These are phyloP conservation scores for Drosophila yakuba DNA, from an alignment of 1,140 invertebrate species.

Conservation along the genomic window DNA sequence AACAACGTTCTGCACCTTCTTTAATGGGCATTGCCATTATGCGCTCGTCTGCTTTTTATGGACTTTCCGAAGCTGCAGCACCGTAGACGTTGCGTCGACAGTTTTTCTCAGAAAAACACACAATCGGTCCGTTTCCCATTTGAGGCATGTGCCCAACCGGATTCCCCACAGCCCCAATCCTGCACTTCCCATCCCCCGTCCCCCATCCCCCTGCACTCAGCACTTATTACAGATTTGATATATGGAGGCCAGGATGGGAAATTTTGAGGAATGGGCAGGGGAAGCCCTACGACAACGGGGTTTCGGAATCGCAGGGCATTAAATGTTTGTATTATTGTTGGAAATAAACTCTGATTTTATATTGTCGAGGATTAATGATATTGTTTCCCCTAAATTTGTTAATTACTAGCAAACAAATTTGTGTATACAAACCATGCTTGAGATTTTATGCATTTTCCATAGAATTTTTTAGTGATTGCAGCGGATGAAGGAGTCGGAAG, in stretches of 20 bases:
- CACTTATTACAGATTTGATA: conserved; percentile 78
- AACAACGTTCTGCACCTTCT: conserved; percentile 67
- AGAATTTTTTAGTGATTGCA: conserved; percentile 75
- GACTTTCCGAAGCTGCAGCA: conserved; percentile 34
- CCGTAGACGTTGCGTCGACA: conserved; percentile 80
- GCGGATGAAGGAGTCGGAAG: conserved; percentile 17
- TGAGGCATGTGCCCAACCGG: conserved; percentile 54
- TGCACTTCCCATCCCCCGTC: background rate
- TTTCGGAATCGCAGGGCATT: conserved; percentile 42
- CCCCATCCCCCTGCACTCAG: conserved; percentile 35
- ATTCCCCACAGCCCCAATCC: conserved; percentile 18
- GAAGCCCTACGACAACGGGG: conserved; percentile 50
- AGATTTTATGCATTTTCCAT: conserved; percentile 80
- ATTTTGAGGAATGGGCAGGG: conserved; percentile 9
- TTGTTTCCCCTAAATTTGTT: conserved; percentile 82
- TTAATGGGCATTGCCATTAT: conserved; percentile 79
- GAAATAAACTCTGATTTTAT: conserved; percentile 82
- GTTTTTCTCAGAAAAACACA: conserved; percentile 79
- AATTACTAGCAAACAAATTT: conserved; percentile 82
- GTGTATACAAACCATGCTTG: conserved; percentile 77
- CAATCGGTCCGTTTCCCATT: conserved; percentile 55
- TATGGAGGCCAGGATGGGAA: conserved; percentile 25
- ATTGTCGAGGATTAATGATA: conserved; percentile 81
- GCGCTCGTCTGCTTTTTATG: conserved; percentile 74
- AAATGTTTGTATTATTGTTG: conserved; percentile 81